phyloP scores from a whole-genome alignment of 2,797 vertebrate species.

The Scarus forsteni region DNA sequence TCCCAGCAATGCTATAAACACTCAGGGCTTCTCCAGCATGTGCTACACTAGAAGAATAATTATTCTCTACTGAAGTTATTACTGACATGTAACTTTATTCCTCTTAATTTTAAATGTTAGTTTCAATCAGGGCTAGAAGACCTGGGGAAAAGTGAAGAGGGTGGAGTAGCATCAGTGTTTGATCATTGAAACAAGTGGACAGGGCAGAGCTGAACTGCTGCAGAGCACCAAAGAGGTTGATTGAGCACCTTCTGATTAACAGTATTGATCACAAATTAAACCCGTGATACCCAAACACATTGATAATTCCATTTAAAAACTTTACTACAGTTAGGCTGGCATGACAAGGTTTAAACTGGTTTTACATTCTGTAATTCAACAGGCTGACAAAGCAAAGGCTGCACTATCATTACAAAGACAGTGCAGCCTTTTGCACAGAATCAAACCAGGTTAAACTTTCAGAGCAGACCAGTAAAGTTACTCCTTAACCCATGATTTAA shows the following conservation, averaged over 20 bases:
- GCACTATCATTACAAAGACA: neutral
- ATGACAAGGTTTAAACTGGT: neutral
- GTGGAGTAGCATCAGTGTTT: neutral
- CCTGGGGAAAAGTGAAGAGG: no score
- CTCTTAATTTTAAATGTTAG: neutral
- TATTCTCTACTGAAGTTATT: no score
- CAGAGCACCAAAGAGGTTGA: neutral
- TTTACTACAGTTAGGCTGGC: neutral
- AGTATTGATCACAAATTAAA: no score
- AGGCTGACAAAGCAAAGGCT: neutral
- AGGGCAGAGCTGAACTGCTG: neutral
- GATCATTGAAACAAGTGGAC: neutral
- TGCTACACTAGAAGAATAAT: no score
- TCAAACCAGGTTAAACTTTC: neutral
- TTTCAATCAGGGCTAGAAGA: neutral
- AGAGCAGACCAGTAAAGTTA: neutral
- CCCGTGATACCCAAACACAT: no score
- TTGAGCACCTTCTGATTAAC: no score
- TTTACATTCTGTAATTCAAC: neutral
- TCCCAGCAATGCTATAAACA: neutral
- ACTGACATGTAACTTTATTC: no score
- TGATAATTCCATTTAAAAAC: no score
- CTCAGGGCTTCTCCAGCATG: neutral
- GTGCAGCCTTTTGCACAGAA: neutral
- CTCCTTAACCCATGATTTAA: no score